Conservation (phyloP, 2,888 invertebrate species). For the Teleogryllus oceanicus region DNA sequence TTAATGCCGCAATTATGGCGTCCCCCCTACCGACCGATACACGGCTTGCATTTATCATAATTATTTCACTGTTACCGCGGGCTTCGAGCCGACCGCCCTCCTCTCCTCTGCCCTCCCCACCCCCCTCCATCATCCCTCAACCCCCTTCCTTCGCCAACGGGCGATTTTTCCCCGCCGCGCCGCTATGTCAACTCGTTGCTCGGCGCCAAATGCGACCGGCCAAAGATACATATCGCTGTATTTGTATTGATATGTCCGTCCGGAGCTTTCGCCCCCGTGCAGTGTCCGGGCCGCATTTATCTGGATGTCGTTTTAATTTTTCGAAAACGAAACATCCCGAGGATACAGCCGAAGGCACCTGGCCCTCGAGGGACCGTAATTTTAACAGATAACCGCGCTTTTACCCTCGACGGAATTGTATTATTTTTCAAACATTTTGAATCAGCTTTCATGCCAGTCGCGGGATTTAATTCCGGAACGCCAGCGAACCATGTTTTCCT, state of each 20-base stretch:
- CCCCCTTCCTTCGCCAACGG: background rate
- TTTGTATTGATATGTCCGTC: constrained; percentile 8
- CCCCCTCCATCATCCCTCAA: background rate
- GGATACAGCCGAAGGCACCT: background rate
- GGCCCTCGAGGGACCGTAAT: background rate
- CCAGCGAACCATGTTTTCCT: no score
- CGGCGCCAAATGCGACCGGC: background rate
- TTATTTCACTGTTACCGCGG: constrained; percentile 1
- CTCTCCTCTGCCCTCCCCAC: background rate
- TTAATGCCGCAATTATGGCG: background rate
- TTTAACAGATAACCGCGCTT: no score
- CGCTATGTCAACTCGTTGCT: background rate
- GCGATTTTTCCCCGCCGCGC: background rate
- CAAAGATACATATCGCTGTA: background rate
- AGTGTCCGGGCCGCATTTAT: background rate
- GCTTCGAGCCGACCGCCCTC: background rate
- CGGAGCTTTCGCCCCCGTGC: background rate
- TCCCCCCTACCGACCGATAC: background rate
- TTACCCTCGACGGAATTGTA: no score
- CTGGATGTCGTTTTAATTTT: background rate
- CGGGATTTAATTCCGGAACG: no score
- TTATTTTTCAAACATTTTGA: no score
- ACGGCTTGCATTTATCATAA: constrained; percentile 18
- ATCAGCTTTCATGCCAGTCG: no score
- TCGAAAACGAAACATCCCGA: background rate